phyloP scores from a whole-genome alignment of 2,888 invertebrate genomes.

The Lasioglossum leucozonium region DNA sequence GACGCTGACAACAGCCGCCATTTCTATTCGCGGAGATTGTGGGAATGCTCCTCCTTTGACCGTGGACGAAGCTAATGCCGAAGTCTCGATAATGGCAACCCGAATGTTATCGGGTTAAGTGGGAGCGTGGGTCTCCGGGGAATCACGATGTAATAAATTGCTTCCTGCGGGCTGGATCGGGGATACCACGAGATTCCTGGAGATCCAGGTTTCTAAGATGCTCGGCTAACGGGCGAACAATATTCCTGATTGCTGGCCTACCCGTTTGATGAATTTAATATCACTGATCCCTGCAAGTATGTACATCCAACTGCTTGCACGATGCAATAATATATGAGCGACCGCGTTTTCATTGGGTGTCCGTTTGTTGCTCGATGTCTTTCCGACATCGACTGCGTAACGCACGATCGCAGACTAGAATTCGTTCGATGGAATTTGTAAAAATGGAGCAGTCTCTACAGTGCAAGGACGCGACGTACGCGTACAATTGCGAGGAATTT shows the following conservation, averaged over 20 bases:
- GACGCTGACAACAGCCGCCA: not conserved
- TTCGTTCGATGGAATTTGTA: not conserved
- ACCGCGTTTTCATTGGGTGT: not conserved
- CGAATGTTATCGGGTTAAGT: slow-evolving; percentile 53
- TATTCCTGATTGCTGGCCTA: not conserved
- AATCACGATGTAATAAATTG: slow-evolving; percentile 55
- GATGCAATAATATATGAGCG: not conserved
- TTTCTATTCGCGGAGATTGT: not conserved
- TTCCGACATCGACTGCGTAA: not conserved
- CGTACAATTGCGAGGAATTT: not conserved
- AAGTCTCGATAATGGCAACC: slow-evolving; percentile 35
- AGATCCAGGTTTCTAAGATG: not conserved
- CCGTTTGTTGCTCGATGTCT: not conserved
- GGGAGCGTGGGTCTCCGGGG: slow-evolving; percentile 25
- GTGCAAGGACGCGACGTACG: not conserved
- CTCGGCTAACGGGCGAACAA: not conserved
- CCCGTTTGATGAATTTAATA: not conserved
- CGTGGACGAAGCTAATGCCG: slow-evolving; percentile 12
- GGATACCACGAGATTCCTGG: slow-evolving; percentile 14
- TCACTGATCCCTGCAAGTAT: not conserved
- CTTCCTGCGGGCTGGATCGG: slow-evolving; percentile 24
- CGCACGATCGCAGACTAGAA: not conserved
- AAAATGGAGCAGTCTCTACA: not conserved
- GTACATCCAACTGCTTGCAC: not conserved
- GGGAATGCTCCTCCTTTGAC: slow-evolving; percentile 18